Base-by-base conservation (phyloP, 2,797 vertebrate species). In the Steatocranus sp. region DNA sequence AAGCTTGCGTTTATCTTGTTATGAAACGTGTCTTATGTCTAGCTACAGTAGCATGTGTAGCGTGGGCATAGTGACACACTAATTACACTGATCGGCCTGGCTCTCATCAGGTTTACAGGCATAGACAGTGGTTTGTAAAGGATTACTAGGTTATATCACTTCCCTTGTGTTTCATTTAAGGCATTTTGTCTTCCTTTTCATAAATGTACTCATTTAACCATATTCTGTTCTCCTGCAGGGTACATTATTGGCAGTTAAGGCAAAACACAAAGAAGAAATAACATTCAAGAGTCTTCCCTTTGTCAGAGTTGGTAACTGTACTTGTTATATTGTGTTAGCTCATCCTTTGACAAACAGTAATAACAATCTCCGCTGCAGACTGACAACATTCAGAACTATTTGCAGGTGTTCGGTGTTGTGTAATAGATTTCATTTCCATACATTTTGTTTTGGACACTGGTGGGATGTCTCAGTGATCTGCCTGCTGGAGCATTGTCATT, bases 71-170 rank as follows among this genome's bases (percentile, higher is more conserved):
- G 80, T 84, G 82, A 89, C 83, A 84, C 78, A 56, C 77, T 81
- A 90, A 83, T 84, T 76, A 63, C 53, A 36, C 83, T 94, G 80
- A 95, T 96, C 91, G 91, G 92, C 93, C 93, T 92, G 86, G 38
- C 81, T 83, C 89, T 95, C 92, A 93, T 94, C 94, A 89, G 88
- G 91, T 87, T 94, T 93, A 89, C 70, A 90, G 89, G 90, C 88
- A 79, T 76, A 79, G 89, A 83, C 61, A 32, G 81, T 81, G 80
- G 83, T 82, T 87, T 91, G 91, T 79, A 84, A 93, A 88, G 89
- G 84, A 90, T 84, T 91, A 86, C 83, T 85, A 92, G 82, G 87
- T 85, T 88, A 70, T 54, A 70, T 85, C 83, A 84, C 83, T 74
- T 68, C 53, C 58, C 27, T 73, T 75, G 48, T 38, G 41, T 61